phyloP scores from a whole-genome alignment of 2,888 invertebrate genomes.

The Rhingia rostrata region DNA sequence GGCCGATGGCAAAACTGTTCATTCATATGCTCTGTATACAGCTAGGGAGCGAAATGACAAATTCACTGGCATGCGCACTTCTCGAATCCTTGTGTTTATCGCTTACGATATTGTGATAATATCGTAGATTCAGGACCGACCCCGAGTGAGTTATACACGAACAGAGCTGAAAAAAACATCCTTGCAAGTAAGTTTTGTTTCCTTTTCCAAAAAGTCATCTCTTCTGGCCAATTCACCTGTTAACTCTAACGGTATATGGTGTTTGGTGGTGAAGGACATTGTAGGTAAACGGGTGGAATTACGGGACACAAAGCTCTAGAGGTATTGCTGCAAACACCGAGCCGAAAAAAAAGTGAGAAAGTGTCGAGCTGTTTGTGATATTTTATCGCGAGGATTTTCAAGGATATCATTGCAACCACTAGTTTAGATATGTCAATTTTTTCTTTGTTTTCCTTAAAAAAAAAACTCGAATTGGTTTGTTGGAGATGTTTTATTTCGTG shows the following conservation, averaged over 20 bases:
- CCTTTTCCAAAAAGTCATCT: slow-evolving; percentile 58
- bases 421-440: slow-evolving; percentile 27
- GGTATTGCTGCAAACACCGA: not conserved
- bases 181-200: slow-evolving; percentile 40
- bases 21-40: slow-evolving; percentile 13
- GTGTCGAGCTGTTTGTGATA: slow-evolving; percentile 22
- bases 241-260: slow-evolving; percentile 57
- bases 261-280: slow-evolving; percentile 29
- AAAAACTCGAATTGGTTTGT: slow-evolving; percentile 38
- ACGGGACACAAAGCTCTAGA: slow-evolving; percentile 30
- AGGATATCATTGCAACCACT: slow-evolving; percentile 46
- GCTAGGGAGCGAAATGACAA: slow-evolving; percentile 17
- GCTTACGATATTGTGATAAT: slow-evolving; percentile 52
- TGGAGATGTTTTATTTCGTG: slow-evolving; percentile 24
- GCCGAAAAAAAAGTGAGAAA: not conserved
- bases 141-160: not conserved
- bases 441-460: slow-evolving; percentile 2
- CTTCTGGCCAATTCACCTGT: slow-evolving; percentile 61
- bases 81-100: slow-evolving; percentile 51
- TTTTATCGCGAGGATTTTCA: slow-evolving; percentile 46
- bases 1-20: slow-evolving; percentile 27
- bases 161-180: not conserved
- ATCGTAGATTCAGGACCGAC: slow-evolving; percentile 30
- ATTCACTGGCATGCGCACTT: slow-evolving; percentile 59
- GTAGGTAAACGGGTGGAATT: slow-evolving; percentile 37